These are phyloP conservation scores for Mylabris sibirica DNA, from an alignment of 2,888 invertebrate genomes.

Conservation along the genomic window DNA sequence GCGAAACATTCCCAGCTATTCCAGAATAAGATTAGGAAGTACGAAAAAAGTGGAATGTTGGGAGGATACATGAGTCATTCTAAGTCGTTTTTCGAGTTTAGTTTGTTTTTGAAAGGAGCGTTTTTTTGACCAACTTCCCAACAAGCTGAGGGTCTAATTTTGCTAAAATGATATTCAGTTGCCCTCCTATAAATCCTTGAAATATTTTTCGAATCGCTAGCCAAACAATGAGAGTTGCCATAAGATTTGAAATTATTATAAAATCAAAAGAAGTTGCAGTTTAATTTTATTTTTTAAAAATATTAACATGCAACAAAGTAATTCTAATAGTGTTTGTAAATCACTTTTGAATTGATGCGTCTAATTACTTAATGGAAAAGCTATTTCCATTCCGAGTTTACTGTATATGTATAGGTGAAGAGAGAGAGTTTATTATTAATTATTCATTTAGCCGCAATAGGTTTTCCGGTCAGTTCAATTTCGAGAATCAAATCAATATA, in stretches of 20 bases:
- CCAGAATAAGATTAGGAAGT: too few relatives aligned
- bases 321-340: slow-evolving; percentile 42
- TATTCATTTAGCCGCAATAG: slow-evolving; percentile 47
- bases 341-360: slow-evolving; percentile 48
- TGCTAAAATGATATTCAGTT: too few relatives aligned
- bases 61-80: too few relatives aligned
- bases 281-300: neutral
- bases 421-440: slow-evolving; percentile 47
- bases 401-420: slow-evolving; percentile 32
- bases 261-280: neutral
- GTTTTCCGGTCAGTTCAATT: slow-evolving; percentile 41
- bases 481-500: slow-evolving; percentile 41
- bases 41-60: too few relatives aligned
- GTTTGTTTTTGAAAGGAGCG: too few relatives aligned
- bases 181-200: too few relatives aligned
- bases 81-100: too few relatives aligned
- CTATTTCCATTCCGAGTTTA: slow-evolving; percentile 43
- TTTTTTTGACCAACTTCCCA: too few relatives aligned
- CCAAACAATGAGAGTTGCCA: too few relatives aligned
- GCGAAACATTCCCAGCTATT: too few relatives aligned
- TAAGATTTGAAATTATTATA: neutral
- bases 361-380: slow-evolving; percentile 54
- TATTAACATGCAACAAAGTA: slow-evolving; percentile 13
- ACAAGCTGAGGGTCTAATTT: too few relatives aligned
- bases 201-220: too few relatives aligned